Percentiles rank a stretch among this genome's conserved stretches.
Evolutionary conservation across 2,113 vertebrate species (phyloP).

Genomic region (Drymodes brunneopygia): DNA sequence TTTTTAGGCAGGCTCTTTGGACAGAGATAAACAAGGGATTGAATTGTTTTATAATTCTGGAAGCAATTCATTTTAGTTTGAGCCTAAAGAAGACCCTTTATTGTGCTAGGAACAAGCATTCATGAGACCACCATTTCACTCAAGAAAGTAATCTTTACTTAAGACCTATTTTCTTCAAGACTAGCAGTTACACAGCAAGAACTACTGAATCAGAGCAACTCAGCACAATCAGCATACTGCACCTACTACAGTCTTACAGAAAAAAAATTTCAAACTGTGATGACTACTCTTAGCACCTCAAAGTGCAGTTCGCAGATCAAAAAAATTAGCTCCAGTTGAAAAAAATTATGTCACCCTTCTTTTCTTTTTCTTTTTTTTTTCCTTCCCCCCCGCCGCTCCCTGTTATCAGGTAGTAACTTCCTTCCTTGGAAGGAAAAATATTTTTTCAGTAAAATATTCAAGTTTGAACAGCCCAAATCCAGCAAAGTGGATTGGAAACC

Average conservation of each 20-base stretch:
- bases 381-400: rapidly evolving
- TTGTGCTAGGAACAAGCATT: not conserved
- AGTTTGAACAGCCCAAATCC: not conserved
- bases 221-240: not conserved
- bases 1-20: not conserved
- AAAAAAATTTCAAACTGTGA: not conserved
- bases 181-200: not conserved
- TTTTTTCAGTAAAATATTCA: not conserved
- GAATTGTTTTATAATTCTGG: not conserved
- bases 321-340: not conserved
- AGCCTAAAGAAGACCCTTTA: not conserved
- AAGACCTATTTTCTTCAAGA: not conserved
- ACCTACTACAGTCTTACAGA: not conserved
- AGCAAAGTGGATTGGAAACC: not conserved
- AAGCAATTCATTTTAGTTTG: not conserved
- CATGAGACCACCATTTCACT: not conserved
- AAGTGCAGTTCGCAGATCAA: not conserved
- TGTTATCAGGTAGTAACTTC: not conserved
- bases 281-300: not conserved
- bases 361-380: rapidly evolving
- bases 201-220: not conserved
- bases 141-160: not conserved
- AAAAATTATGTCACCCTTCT: not conserved
- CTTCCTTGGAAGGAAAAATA: not conserved
- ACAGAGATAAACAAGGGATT: not conserved